These are phyloP conservation scores for Myrmecophaga tridactyla DNA, from an alignment of 2,113 vertebrate genomes.

Conservation along the genomic window DNA sequence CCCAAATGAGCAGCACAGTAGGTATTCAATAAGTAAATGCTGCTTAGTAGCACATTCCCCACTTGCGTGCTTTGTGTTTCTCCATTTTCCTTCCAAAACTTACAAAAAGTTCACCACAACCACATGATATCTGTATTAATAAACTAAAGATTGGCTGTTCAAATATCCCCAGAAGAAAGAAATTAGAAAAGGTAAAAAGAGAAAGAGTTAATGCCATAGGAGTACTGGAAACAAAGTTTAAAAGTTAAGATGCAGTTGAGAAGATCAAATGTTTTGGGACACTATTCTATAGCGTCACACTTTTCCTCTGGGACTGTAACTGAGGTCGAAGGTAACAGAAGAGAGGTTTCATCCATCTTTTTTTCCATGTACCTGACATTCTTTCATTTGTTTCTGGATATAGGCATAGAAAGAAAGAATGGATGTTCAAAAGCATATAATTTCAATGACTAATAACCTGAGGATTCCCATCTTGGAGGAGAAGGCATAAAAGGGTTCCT, in stretches of 20 bases:
- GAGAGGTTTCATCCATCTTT: not conserved
- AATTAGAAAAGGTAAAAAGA: not conserved
- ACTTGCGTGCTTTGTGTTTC: not conserved
- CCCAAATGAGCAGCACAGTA: not conserved
- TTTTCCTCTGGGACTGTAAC: not conserved
- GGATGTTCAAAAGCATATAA: not conserved
- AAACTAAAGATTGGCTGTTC: not conserved
- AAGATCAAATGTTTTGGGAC: not conserved
- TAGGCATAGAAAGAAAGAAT: not conserved
- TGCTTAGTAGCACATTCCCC: not conserved
- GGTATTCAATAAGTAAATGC: not conserved
- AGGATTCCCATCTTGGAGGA: not conserved
- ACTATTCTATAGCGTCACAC: not conserved
- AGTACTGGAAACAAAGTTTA: not conserved
- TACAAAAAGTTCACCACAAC: not conserved
- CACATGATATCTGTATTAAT: not conserved
- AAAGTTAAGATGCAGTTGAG: not conserved
- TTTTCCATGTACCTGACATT: not conserved
- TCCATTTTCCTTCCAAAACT: not conserved
- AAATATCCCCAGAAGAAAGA: not conserved
- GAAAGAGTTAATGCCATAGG: not conserved
- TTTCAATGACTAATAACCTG: not conserved
- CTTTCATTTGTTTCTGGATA: slow-evolving; percentile 14
- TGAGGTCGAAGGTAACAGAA: not conserved
- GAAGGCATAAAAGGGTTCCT: not conserved